Percentiles rank a stretch among this genome's conserved stretches.
These are phyloP conservation scores for Nannospalax galili DNA, from an alignment of 2,113 vertebrate species.

Conservation along the genomic window DNA sequence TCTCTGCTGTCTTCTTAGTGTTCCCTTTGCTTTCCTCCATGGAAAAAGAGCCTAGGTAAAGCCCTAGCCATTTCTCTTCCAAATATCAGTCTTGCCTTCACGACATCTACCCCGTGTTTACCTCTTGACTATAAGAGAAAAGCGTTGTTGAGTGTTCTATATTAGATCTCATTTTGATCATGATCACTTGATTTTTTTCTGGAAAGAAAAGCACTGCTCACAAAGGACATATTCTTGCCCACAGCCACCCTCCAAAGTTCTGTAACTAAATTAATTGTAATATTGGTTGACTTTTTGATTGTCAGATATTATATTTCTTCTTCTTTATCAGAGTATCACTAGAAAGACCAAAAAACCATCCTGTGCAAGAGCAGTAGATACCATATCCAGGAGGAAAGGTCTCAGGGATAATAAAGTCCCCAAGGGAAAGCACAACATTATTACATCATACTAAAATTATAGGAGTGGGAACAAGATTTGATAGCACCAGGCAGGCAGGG, in stretches of 20 bases:
- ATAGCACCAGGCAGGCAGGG: not conserved
- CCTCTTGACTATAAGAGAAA: not conserved
- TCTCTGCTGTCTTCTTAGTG: constrained; percentile 78
- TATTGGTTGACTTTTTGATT: constrained; percentile 14
- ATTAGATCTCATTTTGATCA: not conserved
- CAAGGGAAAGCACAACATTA: not conserved
- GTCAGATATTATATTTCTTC: not conserved
- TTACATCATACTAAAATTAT: not conserved
- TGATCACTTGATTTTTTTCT: constrained; percentile 3
- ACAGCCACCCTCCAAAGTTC: not conserved
- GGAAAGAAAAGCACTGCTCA: constrained; percentile 27
- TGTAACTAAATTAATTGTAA: constrained; percentile 7
- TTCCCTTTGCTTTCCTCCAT: constrained; percentile 68
- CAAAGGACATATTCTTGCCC: not conserved
- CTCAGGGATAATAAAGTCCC: not conserved
- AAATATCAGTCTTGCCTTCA: not conserved
- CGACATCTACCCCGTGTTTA: not conserved
- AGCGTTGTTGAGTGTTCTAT: not conserved
- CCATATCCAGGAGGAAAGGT: not conserved
- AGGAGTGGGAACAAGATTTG: constrained; percentile 39
- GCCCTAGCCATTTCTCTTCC: not conserved
- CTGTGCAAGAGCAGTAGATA: not conserved
- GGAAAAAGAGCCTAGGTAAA: constrained; percentile 75
- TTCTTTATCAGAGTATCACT: not conserved
- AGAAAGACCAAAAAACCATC: not conserved